These are phyloP conservation scores for Aleadryas rufinucha DNA, from an alignment of 2,113 vertebrate species.

Conservation along the genomic window DNA sequence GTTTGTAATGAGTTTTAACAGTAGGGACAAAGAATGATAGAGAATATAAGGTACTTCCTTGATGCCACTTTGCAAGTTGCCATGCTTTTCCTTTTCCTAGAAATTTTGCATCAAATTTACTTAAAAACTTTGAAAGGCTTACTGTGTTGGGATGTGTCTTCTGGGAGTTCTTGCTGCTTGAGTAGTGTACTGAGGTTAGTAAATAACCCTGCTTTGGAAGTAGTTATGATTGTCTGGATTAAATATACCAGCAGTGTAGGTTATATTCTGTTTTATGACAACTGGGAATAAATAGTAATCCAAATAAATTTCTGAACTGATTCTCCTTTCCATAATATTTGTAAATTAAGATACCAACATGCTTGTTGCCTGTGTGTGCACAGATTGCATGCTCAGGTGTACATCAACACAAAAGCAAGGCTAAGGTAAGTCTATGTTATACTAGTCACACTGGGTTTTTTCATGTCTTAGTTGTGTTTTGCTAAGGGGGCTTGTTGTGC, in stretches of 20 bases:
- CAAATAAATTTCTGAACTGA: background rate
- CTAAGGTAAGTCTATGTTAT: background rate
- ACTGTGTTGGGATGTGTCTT: background rate
- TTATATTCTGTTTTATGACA: background rate
- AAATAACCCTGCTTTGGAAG: background rate
- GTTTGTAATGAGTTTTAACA: background rate
- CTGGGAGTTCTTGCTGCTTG: background rate
- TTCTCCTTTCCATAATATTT: background rate
- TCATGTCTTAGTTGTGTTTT: background rate
- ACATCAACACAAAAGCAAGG: background rate
- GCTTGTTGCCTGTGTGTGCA: background rate
- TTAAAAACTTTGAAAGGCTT: background rate
- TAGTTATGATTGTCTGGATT: background rate
- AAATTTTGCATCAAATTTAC: background rate
- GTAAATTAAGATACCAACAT: background rate
- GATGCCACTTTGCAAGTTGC: background rate
- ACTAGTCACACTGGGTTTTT: background rate
- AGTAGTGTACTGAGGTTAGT: background rate
- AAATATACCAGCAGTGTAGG: background rate
- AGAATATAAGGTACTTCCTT: background rate
- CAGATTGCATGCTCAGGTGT: fast-evolving
- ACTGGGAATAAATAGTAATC: background rate
- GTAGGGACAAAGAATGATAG: background rate
- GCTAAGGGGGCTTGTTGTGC: background rate
- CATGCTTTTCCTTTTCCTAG: background rate